phyloP scores from a whole-genome alignment of 1,140 invertebrate species.

The Drosophila saltans region DNA sequence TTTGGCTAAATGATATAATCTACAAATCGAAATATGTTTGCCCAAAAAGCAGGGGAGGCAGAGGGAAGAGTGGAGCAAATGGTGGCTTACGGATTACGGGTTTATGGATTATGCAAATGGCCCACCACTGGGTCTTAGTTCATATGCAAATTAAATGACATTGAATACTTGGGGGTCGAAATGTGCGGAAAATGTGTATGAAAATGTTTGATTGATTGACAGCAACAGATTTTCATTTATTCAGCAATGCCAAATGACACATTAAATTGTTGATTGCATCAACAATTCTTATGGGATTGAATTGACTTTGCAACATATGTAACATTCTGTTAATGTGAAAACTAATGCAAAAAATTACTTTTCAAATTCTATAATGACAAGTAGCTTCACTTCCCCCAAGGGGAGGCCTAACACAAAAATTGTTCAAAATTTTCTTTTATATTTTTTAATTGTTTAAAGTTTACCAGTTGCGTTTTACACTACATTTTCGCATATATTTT shows the following conservation, averaged over 20 bases:
- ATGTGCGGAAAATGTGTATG: slow-evolving; percentile 41
- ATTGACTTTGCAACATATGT: neutral
- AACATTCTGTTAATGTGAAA: neutral
- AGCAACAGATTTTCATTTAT: slow-evolving; percentile 42
- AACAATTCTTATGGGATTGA: neutral
- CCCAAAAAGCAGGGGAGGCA: neutral
- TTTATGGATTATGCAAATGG: slow-evolving; percentile 13
- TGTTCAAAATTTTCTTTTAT: too few species aligned
- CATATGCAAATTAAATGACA: slow-evolving; percentile 10
- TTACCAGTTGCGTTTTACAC: too few species aligned
- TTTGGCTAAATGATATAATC: slow-evolving; percentile 13
- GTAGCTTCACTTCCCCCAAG: too few species aligned
- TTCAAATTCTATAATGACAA: neutral
- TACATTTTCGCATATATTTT: neutral
- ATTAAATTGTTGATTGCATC: slow-evolving; percentile 20
- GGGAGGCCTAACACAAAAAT: too few species aligned
- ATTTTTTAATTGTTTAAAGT: too few species aligned
- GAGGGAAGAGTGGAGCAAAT: neutral
- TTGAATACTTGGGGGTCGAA: neutral
- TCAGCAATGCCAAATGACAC: slow-evolving; percentile 15
- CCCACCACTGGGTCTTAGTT: slow-evolving; percentile 8
- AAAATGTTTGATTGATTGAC: slow-evolving; percentile 50
- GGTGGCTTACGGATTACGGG: neutral
- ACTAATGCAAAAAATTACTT: neutral
- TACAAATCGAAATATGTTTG: slow-evolving; percentile 10